Percentiles rank a stretch among this genome's conserved stretches.
phyloP scores from a whole-genome alignment of 2,113 vertebrate genomes.

The Thunnus maccoyii region DNA sequence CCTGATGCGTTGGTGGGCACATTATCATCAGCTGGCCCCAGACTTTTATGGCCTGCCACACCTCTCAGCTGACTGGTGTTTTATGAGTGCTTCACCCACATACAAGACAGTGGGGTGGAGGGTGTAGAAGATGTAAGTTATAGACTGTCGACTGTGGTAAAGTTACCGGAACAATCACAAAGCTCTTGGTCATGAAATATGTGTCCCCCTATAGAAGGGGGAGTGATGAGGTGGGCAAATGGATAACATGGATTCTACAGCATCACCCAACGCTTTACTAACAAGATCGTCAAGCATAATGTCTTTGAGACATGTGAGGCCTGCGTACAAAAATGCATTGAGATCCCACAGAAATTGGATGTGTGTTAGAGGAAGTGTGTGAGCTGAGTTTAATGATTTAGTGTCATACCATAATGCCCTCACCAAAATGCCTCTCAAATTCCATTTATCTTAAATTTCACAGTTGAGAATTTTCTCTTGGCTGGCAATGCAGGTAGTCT shows the following conservation, averaged over 20 bases:
- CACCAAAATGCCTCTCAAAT: conserved; percentile 32
- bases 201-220: conserved; percentile 19
- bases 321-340: background rate
- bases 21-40: conserved; percentile 75
- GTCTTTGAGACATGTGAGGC: background rate
- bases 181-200: conserved; percentile 53
- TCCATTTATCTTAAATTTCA: conserved; percentile 44
- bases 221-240: conserved; percentile 47
- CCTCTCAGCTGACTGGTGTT: conserved; percentile 61
- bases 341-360: conserved; percentile 11
- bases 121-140: conserved; percentile 64
- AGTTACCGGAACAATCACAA: conserved; percentile 55
- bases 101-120: conserved; percentile 40
- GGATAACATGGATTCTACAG: conserved; percentile 35
- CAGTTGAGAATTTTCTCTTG: conserved; percentile 19
- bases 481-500: conserved; percentile 46
- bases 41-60: conserved; percentile 77
- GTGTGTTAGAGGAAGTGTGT: background rate
- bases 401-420: conserved; percentile 3
- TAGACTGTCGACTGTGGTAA: conserved; percentile 52
- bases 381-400: conserved; percentile 39
- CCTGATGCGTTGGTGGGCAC: conserved; percentile 60
- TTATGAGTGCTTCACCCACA: conserved; percentile 68
- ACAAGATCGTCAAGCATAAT: conserved; percentile 19
- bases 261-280: conserved; percentile 6